Conservation (phyloP, 2,113 vertebrate species). For the Peromyscus leucopus region DNA sequence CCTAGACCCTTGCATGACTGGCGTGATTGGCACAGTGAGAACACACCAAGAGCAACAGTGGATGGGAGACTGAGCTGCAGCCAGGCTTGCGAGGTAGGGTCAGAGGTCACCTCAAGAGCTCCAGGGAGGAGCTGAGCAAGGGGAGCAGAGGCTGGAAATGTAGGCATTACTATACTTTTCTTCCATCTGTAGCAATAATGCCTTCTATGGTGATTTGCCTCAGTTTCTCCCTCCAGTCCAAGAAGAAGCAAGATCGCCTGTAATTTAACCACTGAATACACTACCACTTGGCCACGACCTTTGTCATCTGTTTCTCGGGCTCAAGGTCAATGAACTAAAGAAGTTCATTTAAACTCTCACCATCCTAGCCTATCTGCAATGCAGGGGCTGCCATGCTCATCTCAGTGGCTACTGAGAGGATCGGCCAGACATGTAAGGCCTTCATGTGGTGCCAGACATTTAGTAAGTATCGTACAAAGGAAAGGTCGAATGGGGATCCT, state of each 20-base stretch:
- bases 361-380: background rate
- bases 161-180: no score
- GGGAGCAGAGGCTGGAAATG: background rate
- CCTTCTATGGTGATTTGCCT: background rate
- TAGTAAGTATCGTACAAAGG: background rate
- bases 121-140: background rate
- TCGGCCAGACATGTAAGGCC: background rate
- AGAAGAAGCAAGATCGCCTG: background rate
- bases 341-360: background rate
- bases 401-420: background rate
- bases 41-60: background rate
- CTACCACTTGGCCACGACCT: background rate
- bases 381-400: background rate
- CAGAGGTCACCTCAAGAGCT: background rate
- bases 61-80: accelerated
- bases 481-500: background rate
- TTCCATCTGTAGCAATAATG: background rate
- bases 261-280: background rate
- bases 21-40: background rate
- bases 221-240: background rate
- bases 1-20: background rate
- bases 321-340: background rate
- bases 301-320: background rate
- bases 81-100: background rate
- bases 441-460: background rate